Conservation (phyloP, 2,113 vertebrate species). For the Zingel zingel region DNA sequence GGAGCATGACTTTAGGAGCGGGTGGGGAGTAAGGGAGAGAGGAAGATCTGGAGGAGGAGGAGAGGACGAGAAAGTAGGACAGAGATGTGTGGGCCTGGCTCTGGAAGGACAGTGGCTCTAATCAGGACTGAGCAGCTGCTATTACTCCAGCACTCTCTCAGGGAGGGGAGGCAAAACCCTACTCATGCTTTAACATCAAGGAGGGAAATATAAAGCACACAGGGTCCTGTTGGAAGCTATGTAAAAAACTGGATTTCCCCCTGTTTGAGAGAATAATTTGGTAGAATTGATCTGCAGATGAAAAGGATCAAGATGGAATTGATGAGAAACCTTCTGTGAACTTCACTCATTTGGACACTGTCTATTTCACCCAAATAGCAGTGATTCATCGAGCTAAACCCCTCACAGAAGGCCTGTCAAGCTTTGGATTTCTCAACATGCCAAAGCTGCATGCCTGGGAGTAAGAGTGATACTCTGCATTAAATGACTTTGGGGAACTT, state of each 20-base stretch:
- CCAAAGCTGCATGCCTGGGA: not conserved
- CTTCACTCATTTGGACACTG: slow-evolving; percentile 18
- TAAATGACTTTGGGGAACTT: not conserved
- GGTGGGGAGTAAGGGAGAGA: slow-evolving; percentile 32
- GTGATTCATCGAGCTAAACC: not conserved
- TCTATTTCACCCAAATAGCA: not conserved
- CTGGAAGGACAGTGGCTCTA: slow-evolving; percentile 71
- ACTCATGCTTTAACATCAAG: slow-evolving; percentile 68
- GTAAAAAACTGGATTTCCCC: slow-evolving; percentile 26
- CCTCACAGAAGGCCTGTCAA: not conserved
- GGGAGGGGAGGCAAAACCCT: slow-evolving; percentile 68
- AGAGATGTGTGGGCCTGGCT: slow-evolving; percentile 74
- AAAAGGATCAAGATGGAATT: slow-evolving; percentile 15
- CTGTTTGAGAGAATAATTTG: slow-evolving; percentile 25
- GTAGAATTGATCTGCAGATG: slow-evolving; percentile 14
- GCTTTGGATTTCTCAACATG: not conserved
- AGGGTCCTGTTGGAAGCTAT: slow-evolving; percentile 29
- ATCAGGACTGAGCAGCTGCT: slow-evolving; percentile 79
- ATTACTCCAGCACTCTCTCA: slow-evolving; percentile 72
- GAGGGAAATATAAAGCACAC: slow-evolving; percentile 54
- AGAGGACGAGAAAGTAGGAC: slow-evolving; percentile 76
- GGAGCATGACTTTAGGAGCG: slow-evolving; percentile 51
- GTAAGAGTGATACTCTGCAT: not conserved
- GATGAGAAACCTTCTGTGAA: slow-evolving; percentile 7
- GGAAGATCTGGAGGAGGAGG: slow-evolving; percentile 29